These are phyloP conservation scores for Diabrotica undecimpunctata DNA, from an alignment of 1,140 invertebrate species.

Conservation along the genomic window DNA sequence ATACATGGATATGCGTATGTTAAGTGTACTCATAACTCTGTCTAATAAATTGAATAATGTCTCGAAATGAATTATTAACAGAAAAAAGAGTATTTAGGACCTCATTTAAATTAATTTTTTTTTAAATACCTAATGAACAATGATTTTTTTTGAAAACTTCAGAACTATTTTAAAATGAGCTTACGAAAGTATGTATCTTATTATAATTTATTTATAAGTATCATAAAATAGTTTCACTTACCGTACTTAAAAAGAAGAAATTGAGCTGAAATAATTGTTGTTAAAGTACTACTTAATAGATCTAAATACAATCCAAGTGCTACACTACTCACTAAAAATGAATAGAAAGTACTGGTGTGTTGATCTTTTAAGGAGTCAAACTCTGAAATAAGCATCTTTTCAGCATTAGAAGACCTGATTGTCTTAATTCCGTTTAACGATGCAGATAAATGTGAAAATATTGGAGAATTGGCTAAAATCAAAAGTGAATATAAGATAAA, in stretches of 20 bases:
- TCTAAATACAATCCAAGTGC: slow-evolving; percentile 80
- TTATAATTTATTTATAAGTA: too few relatives aligned
- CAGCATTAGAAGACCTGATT: slow-evolving; percentile 63
- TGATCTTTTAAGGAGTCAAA: slow-evolving; percentile 67
- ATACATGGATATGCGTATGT: too few relatives aligned
- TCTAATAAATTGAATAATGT: too few relatives aligned
- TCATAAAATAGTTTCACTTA: too few relatives aligned
- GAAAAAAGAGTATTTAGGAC: too few relatives aligned
- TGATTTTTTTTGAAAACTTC: too few relatives aligned
- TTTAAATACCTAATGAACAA: too few relatives aligned
- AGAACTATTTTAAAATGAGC: too few relatives aligned
- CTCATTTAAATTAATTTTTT: too few relatives aligned
- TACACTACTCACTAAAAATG: slow-evolving; percentile 72
- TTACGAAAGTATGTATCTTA: too few relatives aligned
- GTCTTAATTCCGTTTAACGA: slow-evolving; percentile 71
- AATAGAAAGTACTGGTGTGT: slow-evolving; percentile 70
- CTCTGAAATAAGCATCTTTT: slow-evolving; percentile 61
- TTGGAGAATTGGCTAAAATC: slow-evolving; percentile 57
- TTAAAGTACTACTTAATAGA: slow-evolving; percentile 64
- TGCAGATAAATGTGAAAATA: slow-evolving; percentile 73
- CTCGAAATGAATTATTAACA: too few relatives aligned
- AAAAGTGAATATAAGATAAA: not conserved
- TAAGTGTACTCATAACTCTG: too few relatives aligned
- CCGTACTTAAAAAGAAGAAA: slow-evolving; percentile 51
- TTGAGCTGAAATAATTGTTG: slow-evolving; percentile 63